Evolutionary conservation across 2,797 vertebrate species (phyloP).

Genomic region (Esox lucius): DNA sequence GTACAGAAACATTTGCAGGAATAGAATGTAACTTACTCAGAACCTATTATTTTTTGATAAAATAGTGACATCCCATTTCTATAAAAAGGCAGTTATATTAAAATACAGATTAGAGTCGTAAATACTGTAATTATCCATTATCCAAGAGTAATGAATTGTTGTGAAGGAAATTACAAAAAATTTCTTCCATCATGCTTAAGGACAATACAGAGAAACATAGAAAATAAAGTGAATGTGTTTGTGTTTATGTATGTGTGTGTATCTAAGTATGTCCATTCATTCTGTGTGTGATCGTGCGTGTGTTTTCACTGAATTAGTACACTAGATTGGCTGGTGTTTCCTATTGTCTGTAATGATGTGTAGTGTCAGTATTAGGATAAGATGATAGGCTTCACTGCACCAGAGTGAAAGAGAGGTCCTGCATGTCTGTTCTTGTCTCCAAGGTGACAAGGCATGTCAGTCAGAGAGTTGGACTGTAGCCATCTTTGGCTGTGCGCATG

Average conservation of each 20-base stretch:
- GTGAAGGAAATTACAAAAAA: not conserved
- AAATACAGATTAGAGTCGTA: no score
- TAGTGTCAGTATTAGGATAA: constrained; percentile 13
- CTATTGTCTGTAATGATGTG: constrained; percentile 22
- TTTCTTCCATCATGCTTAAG: not conserved
- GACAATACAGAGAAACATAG: not conserved
- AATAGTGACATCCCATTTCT: no score
- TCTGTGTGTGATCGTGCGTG: not conserved
- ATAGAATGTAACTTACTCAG: no score
- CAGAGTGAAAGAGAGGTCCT: constrained; percentile 9
- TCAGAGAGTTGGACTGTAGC: constrained; percentile 14
- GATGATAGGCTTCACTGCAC: constrained; percentile 8
- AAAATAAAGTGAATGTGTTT: not conserved
- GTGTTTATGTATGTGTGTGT: not conserved
- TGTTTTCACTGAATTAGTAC: not conserved
- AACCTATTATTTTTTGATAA: no score
- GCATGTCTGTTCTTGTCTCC: not conserved
- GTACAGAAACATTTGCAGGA: no score
- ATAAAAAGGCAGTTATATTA: no score
- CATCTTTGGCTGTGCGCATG: not conserved
- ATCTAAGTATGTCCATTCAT: not conserved
- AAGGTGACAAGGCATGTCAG: constrained; percentile 15
- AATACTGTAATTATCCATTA: no score
- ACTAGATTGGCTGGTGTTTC: not conserved
- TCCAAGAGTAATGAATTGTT: not conserved